Conservation (phyloP, 2,888 invertebrate species). For the Gibbula magus region DNA sequence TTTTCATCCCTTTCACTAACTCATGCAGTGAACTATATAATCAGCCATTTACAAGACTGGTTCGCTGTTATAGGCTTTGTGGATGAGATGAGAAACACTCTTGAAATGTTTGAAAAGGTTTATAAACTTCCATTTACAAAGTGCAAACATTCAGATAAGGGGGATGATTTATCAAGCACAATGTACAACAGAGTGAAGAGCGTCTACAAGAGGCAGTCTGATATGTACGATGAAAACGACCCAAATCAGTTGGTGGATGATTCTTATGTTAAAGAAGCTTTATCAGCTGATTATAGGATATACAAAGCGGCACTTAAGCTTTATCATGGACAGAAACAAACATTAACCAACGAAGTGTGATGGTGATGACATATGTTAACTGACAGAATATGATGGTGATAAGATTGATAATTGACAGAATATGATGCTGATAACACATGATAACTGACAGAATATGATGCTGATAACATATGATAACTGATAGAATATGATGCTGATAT, state of each 20-base stretch:
- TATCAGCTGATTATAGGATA: conserved; percentile 39
- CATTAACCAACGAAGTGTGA: conserved; percentile 27
- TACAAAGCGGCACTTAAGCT: conserved; percentile 42
- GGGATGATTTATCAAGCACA: neutral
- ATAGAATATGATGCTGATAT: conserved; percentile 25
- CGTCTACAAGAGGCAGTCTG: neutral
- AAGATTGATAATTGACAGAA: conserved; percentile 40
- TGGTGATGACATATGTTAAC: neutral
- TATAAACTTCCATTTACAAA: conserved; percentile 39
- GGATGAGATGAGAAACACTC: conserved; percentile 29
- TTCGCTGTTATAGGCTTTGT: conserved; percentile 39
- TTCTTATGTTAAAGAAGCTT: conserved; percentile 33
- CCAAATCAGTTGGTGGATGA: conserved; percentile 36
- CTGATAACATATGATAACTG: conserved; percentile 36
- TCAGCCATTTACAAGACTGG: conserved; percentile 42
- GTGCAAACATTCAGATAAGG: conserved; percentile 25
- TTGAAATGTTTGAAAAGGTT: conserved; percentile 42
- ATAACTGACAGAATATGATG: too few relatives aligned
- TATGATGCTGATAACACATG: neutral
- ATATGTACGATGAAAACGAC: conserved; percentile 33
- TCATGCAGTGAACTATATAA: conserved; percentile 35
- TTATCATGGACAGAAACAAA: conserved; percentile 41
- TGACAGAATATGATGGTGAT: neutral
- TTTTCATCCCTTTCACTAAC: neutral
- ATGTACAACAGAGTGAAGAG: conserved; percentile 32